Percentiles rank a stretch among this genome's conserved stretches.
Evolutionary conservation across 2,888 invertebrate species (phyloP).

Genomic region (Liposcelis brunnea): DNA sequence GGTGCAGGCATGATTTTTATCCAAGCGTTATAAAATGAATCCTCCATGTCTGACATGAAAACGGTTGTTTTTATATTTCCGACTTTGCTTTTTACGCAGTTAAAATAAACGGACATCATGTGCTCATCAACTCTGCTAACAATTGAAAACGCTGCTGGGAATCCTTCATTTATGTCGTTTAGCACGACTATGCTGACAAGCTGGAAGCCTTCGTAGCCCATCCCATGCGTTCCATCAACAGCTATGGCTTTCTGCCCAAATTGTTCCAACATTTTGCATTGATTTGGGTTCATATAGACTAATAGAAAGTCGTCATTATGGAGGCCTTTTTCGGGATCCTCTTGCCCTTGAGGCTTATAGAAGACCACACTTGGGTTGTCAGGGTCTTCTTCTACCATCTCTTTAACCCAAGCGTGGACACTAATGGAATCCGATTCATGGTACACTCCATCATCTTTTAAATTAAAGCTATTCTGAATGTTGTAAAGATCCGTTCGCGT

Average conservation of each 20-base stretch:
- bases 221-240: too few relatives aligned
- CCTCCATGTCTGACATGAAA: constrained; percentile 17
- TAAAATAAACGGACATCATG: constrained; percentile 14
- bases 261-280: too few relatives aligned
- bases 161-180: constrained; percentile 17
- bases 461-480: too few relatives aligned
- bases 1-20: constrained; percentile 14
- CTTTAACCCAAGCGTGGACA: neutral
- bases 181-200: constrained; percentile 16
- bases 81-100: constrained; percentile 10
- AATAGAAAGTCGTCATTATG: too few relatives aligned
- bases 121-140: constrained; percentile 16
- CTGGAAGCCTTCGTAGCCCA: constrained; percentile 16
- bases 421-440: too few relatives aligned
- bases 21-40: constrained; percentile 17
- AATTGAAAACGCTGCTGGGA: constrained; percentile 16
- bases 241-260: too few relatives aligned
- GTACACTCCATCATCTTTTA: too few relatives aligned
- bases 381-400: constrained; percentile 11
- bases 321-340: too few relatives aligned
- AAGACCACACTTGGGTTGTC: too few relatives aligned
- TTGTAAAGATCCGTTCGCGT: too few relatives aligned
- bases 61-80: constrained; percentile 9
- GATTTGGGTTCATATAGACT: too few relatives aligned
- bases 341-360: too few relatives aligned